Percentiles rank a stretch among this genome's conserved stretches.
Conservation (phyloP, 1,140 invertebrate species). For the Drepana arcuata region DNA sequence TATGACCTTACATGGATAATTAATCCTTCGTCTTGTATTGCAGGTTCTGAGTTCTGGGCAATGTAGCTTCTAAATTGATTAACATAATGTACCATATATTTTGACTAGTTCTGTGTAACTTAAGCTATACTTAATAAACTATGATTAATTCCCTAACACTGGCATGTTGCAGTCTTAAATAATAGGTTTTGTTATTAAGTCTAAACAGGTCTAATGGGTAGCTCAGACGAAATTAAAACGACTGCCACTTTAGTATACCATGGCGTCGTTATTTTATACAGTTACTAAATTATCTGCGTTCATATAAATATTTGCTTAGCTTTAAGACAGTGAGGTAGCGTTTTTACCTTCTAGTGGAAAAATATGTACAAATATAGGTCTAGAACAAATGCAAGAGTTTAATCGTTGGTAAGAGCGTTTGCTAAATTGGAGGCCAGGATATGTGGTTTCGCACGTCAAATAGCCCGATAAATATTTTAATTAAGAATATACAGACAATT, state of each 20-base stretch:
- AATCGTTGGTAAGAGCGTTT: no score
- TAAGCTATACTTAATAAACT: slow-evolving; percentile 37
- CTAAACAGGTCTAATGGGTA: no score
- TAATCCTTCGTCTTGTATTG: no score
- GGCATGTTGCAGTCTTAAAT: slow-evolving; percentile 58
- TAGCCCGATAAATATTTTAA: slow-evolving; percentile 30
- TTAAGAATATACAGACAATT: slow-evolving; percentile 46
- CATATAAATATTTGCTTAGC: slow-evolving; percentile 54
- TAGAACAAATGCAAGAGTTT: slow-evolving; percentile 52
- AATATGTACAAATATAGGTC: slow-evolving; percentile 65
- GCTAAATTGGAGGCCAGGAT: not conserved
- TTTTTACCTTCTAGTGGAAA: slow-evolving; percentile 66
- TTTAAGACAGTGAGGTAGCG: slow-evolving; percentile 68
- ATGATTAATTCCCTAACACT: slow-evolving; percentile 44
- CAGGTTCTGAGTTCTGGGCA: no score
- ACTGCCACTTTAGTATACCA: no score
- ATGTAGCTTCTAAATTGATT: no score
- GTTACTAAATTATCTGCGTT: slow-evolving; percentile 11
- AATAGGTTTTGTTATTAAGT: no score
- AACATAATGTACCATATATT: no score
- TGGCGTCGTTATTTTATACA: no score
- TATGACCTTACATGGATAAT: no score
- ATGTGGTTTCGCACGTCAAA: slow-evolving; percentile 4
- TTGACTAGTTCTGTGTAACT: slow-evolving; percentile 64
- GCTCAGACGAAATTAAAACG: no score